Percentiles rank a stretch among this genome's conserved stretches.
These are phyloP conservation scores for Heterodera filipjevi DNA, from an alignment of 2,888 invertebrate species.

Conservation along the genomic window DNA sequence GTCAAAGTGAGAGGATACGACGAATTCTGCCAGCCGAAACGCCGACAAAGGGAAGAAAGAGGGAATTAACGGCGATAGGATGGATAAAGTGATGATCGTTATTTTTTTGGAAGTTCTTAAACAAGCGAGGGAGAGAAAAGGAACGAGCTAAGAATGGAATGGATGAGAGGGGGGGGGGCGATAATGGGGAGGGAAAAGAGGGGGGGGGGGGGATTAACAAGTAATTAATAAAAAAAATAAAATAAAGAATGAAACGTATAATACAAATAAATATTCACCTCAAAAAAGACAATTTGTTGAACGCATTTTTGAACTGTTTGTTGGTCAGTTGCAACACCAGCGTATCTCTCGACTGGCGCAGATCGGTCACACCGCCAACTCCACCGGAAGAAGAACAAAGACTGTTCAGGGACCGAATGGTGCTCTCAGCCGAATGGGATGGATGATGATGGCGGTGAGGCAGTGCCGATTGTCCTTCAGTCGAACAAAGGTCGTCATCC, in stretches of 20 bases:
- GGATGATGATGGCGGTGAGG: neutral
- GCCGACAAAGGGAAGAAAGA: neutral
- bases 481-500: neutral
- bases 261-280: constrained; percentile 21
- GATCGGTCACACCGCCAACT: neutral
- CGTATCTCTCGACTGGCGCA: constrained; percentile 51
- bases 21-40: constrained; percentile 10
- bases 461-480: neutral
- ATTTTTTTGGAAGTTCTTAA: neutral
- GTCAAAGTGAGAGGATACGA: neutral
- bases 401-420: constrained; percentile 34
- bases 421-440: constrained; percentile 2
- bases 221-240: neutral
- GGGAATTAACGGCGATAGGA: neutral
- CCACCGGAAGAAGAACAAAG: constrained; percentile 1
- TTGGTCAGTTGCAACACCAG: constrained; percentile 60
- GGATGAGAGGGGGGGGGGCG: neutral
- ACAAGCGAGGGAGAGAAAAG: neutral
- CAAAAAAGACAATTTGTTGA: constrained; percentile 51
- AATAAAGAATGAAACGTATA: neutral
- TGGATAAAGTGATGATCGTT: neutral
- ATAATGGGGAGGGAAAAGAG: neutral
- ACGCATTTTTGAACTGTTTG: constrained; percentile 58
- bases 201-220: too few species aligned
- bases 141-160: neutral